Conservation (phyloP, 2,113 vertebrate species). For the Columba livia region DNA sequence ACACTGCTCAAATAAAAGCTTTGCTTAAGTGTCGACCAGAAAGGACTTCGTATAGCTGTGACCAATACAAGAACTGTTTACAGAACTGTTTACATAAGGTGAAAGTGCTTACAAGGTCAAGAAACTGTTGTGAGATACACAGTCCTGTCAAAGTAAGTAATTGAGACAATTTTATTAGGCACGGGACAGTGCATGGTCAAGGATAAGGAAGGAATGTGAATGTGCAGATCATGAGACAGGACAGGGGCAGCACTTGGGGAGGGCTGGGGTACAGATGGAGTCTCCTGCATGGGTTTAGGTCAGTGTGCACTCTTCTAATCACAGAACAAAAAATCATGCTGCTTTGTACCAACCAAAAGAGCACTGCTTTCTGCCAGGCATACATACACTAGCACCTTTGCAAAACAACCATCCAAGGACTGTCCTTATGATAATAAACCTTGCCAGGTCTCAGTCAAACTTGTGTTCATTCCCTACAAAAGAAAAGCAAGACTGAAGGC, state of each 20-base stretch:
- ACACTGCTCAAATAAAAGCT: background rate
- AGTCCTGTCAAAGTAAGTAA: background rate
- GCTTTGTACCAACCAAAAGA: fast-evolving
- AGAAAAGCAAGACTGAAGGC: background rate
- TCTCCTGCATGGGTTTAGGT: background rate
- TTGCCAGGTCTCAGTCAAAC: background rate
- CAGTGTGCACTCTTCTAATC: background rate
- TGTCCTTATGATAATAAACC: background rate
- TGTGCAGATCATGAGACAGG: background rate
- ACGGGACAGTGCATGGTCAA: background rate
- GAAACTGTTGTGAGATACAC: background rate
- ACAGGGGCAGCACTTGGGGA: fast-evolving
- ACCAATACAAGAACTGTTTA: background rate
- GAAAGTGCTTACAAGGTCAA: background rate
- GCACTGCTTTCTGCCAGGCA: background rate
- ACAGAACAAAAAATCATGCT: background rate
- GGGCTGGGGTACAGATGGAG: background rate
- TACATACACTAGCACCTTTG: background rate
- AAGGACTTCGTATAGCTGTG: background rate
- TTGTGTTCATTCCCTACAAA: background rate
- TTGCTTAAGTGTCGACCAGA: background rate
- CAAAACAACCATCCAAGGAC: background rate
- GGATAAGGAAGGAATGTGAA: background rate
- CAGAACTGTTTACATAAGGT: background rate
- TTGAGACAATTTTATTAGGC: background rate